Evolutionary conservation across 1,140 invertebrate species (phyloP).

Genomic region (Calosoma granatense): DNA sequence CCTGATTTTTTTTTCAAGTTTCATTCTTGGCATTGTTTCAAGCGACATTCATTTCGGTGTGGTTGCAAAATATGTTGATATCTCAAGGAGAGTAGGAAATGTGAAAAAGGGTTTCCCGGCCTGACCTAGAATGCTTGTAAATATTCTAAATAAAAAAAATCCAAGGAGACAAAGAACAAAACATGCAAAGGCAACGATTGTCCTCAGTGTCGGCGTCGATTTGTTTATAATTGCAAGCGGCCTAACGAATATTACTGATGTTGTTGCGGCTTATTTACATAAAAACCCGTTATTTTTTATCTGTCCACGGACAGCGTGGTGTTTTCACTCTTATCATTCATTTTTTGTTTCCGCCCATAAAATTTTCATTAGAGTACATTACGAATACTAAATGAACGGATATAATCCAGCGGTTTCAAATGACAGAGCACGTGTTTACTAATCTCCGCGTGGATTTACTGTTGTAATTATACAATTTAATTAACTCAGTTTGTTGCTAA

Average conservation of each 20-base stretch:
- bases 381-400: not conserved
- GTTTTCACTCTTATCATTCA: not conserved
- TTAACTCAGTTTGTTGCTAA: no score
- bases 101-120: not conserved
- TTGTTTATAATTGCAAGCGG: not conserved
- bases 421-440: no score
- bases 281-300: not conserved
- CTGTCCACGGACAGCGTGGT: not conserved
- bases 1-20: not conserved
- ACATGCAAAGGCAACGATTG: not conserved
- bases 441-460: no score
- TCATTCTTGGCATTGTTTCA: conserved; percentile 9
- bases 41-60: not conserved
- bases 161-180: not conserved
- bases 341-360: not conserved
- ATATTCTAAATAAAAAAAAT: not conserved
- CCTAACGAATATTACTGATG: not conserved
- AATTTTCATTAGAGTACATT: not conserved
- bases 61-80: conserved; percentile 2
- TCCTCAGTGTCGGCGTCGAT: not conserved
- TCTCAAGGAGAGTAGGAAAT: not conserved
- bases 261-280: not conserved
- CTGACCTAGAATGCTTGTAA: conserved; percentile 5
- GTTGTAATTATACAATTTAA: no score
- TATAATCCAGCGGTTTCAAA: no score